These are phyloP conservation scores for Metaphire vulgaris DNA, from an alignment of 1,140 invertebrate species.

Conservation along the genomic window DNA sequence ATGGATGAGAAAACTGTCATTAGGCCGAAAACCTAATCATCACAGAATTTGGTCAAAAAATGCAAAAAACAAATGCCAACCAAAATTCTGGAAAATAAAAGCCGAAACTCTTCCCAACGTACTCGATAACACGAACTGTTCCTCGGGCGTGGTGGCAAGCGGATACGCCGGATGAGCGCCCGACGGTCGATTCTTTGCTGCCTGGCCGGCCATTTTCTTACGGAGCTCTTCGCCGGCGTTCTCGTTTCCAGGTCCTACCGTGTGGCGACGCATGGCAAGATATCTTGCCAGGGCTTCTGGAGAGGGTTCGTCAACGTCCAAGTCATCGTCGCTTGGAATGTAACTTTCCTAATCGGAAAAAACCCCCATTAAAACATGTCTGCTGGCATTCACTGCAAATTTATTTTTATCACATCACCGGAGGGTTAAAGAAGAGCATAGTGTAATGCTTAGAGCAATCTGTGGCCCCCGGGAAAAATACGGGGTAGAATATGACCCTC, in stretches of 20 bases:
- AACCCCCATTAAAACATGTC: neutral
- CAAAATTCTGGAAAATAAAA: no score
- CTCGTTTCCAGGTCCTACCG: conserved; percentile 74
- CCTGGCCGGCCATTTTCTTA: conserved; percentile 3
- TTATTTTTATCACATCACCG: neutral
- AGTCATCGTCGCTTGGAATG: conserved; percentile 46
- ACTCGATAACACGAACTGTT: neutral
- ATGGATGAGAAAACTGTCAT: no score
- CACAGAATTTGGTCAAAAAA: no score
- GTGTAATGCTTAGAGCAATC: no score
- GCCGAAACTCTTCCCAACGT: no score
- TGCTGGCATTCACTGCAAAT: neutral
- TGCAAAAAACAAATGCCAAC: no score
- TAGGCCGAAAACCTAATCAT: no score
- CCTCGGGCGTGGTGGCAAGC: neutral
- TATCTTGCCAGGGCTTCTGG: conserved; percentile 51
- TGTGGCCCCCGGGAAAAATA: no score
- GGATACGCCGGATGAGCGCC: neutral
- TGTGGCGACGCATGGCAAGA: conserved; percentile 69
- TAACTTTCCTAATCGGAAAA: neutral
- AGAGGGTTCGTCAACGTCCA: conserved; percentile 53
- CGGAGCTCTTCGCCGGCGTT: conserved; percentile 10
- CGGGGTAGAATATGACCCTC: no score
- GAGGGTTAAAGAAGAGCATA: no score
- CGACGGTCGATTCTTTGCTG: neutral